These are phyloP conservation scores for Nannoperca australis DNA, from an alignment of 2,797 vertebrate genomes.

Conservation along the genomic window DNA sequence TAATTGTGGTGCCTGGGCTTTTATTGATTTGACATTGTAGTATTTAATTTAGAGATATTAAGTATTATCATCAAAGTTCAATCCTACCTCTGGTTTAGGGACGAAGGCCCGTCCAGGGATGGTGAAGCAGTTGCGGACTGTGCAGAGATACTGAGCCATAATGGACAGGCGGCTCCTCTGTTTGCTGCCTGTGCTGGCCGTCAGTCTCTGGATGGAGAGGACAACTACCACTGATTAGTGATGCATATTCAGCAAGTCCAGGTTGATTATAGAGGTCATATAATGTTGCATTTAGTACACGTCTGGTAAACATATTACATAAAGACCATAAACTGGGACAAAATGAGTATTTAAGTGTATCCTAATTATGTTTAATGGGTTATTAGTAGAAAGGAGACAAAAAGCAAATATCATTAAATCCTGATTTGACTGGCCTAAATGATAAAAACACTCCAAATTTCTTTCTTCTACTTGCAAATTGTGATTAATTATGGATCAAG, in stretches of 20 bases:
- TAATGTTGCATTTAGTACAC: slow-evolving; percentile 9
- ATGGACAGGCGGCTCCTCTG: slow-evolving; percentile 96
- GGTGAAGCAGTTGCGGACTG: slow-evolving; percentile 88
- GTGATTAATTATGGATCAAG: slow-evolving; percentile 33
- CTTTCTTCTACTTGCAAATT: neutral
- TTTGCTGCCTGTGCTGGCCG: slow-evolving; percentile 87
- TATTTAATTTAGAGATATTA: neutral
- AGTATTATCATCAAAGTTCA: neutral
- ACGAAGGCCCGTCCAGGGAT: slow-evolving; percentile 94
- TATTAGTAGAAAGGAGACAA: neutral
- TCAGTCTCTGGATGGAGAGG: slow-evolving; percentile 87
- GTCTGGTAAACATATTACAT: neutral
- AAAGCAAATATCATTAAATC: slow-evolving; percentile 11
- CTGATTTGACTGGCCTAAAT: slow-evolving; percentile 5
- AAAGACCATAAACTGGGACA: slow-evolving; percentile 11
- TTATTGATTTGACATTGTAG: neutral
- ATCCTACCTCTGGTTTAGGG: slow-evolving; percentile 93
- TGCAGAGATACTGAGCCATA: slow-evolving; percentile 95
- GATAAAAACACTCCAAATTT: neutral
- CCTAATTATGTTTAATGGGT: neutral
- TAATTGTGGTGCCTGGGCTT: no score
- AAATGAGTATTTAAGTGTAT: neutral
- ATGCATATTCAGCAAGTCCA: neutral
- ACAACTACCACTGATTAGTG: neutral
- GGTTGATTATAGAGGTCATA: neutral